Evolutionary conservation across 2,113 vertebrate genomes (phyloP), one percentile per base, ranked within the genome.

Genomic region (Hemichromis elongatus): DNA sequence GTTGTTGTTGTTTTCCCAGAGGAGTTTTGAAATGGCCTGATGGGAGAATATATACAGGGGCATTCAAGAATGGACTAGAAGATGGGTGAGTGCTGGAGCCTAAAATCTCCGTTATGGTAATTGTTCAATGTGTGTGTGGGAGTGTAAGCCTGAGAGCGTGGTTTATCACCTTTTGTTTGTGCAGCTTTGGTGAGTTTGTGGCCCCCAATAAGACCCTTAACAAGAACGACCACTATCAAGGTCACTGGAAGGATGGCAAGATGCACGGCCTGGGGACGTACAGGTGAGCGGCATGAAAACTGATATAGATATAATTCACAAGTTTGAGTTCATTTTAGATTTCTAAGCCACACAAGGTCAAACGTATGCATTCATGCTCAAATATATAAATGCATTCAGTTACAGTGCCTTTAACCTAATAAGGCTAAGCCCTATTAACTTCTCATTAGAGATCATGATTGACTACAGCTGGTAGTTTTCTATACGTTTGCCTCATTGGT

Each of bases 161-260:
- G 19, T 9, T 70, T 19, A 54, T 77, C 1, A 28, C 19, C 18
- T 11, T 11, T 61, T 80, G n/a, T 81, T 19, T 30, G 86, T 93
- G 21, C 80, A 99, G 99, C 52, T 97, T 96, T 12, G 99, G 98
- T 45, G 98, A 99, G 88, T 98, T 97, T 78, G 90, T 94, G 77
- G 93, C 97, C 75, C 97, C 97, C 13, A 98, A 96, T 90, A 99
- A 98, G 96, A 91, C 84, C 0, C 45, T 97, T 47, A 97, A 96
- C 92, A 98, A 98, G 92, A 96, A 95, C 42, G 98, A 99, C 83
- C 96, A 96, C 80, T 99, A 99, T 6, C 96, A 97, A 66, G 99
- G 99, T 9, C 94, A 97, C 33, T 99, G 99, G 98, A 99, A 97
- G 86, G 98, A 99, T 54, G 98, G 98, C 66, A 98, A 96, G 94